A percentile compares a stretch with the other conserved stretches of the same genome.
Conservation (phyloP, 2,797 vertebrate genomes). For the Mallotus villosus region DNA sequence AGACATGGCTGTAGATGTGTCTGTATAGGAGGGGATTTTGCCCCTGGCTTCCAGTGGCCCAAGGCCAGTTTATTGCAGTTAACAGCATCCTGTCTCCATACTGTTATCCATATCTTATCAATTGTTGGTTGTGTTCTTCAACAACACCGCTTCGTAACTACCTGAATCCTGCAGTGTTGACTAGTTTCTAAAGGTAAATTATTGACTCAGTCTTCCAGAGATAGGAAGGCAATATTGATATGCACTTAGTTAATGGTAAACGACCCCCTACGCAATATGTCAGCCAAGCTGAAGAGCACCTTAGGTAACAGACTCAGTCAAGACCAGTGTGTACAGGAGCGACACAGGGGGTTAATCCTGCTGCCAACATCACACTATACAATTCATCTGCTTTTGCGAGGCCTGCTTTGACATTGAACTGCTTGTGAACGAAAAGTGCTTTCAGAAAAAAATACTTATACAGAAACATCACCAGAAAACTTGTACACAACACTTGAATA, state of each 20-base stretch:
- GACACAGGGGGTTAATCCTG: no score
- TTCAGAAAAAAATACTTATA: no score
- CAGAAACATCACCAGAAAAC: no score
- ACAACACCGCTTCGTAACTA: slow-evolving; percentile 28
- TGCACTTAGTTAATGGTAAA: slow-evolving; percentile 27
- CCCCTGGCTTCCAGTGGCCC: background rate
- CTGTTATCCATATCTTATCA: slow-evolving; percentile 17
- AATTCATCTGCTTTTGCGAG: no score
- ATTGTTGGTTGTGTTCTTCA: slow-evolving; percentile 23
- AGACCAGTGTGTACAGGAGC: no score
- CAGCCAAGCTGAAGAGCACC: background rate
- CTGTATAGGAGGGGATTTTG: background rate
- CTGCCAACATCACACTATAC: no score
- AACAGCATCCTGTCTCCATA: slow-evolving; percentile 15
- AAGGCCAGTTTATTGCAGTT: slow-evolving; percentile 5
- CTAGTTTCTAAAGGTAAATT: slow-evolving; percentile 55
- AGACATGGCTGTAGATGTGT: background rate
- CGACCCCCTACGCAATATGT: background rate
- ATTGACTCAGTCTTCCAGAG: slow-evolving; percentile 52
- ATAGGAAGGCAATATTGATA: slow-evolving; percentile 53
- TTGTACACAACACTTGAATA: no score
- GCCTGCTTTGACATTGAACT: no score
- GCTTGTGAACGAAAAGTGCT: no score
- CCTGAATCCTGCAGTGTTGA: background rate
- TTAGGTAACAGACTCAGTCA: no score